Evolutionary conservation across 2,797 vertebrate genomes (phyloP).

Genomic region (Hipposideros larvatus): DNA sequence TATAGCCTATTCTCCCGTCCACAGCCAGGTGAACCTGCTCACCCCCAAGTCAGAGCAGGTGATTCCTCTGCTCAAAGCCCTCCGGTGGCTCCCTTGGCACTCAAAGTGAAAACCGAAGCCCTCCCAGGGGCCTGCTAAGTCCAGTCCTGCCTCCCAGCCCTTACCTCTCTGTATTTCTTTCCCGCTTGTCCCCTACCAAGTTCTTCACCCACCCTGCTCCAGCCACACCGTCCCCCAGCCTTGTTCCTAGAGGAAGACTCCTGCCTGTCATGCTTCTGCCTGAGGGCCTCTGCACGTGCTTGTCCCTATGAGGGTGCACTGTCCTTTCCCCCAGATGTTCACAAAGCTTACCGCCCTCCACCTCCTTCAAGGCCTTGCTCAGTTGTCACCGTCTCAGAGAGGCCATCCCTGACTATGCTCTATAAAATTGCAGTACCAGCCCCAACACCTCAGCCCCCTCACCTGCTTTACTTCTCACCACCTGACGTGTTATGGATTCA

Average conservation of each 20-base stretch:
- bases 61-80: background rate
- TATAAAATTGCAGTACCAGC: background rate
- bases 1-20: background rate
- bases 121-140: background rate
- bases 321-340: background rate
- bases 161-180: background rate
- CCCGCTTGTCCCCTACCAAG: background rate
- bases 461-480: background rate
- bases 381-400: background rate
- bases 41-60: background rate
- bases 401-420: background rate
- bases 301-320: background rate
- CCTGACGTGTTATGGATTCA: background rate
- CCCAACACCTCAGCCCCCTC: background rate
- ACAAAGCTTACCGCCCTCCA: background rate
- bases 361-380: conserved; percentile 9
- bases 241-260: background rate
- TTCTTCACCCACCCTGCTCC: background rate
- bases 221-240: background rate
- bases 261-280: background rate
- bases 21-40: background rate
- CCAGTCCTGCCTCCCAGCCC: background rate
- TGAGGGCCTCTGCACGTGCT: background rate
- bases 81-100: background rate
- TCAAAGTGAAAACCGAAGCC: background rate